These are phyloP conservation scores for Zaprionus kolodkinae DNA, from an alignment of 1,140 invertebrate genomes.

Conservation along the genomic window DNA sequence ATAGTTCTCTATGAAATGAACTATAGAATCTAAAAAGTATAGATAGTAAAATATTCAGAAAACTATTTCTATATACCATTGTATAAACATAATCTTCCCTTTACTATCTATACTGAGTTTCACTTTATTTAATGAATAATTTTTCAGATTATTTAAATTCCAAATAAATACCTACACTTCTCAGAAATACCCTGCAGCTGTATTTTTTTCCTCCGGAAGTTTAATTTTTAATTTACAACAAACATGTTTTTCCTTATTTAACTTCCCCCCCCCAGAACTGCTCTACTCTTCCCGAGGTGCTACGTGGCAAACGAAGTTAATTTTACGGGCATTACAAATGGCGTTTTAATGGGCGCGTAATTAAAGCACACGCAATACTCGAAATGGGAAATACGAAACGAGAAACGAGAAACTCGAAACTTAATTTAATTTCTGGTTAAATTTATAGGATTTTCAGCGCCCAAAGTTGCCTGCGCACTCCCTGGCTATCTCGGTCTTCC, in stretches of 20 bases:
- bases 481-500: neutral
- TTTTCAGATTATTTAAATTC: neutral
- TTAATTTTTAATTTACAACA: conserved; percentile 24
- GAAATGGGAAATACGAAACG: neutral
- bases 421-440: conserved; percentile 53
- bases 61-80: no score
- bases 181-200: neutral
- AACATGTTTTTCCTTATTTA: conserved; percentile 18
- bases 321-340: conserved; percentile 51
- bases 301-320: conserved; percentile 54
- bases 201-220: neutral
- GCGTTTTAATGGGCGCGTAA: conserved; percentile 45
- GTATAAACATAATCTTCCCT: no score
- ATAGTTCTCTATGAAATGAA: no score
- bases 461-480: neutral
- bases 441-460: conserved; percentile 50
- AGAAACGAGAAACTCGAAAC: no score
- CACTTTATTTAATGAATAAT: neutral
- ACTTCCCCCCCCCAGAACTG: neutral
- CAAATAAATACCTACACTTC: neutral
- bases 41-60: no score
- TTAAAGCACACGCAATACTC: conserved; percentile 56
- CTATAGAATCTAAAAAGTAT: no score
- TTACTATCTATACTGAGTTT: no score
- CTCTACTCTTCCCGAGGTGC: neutral